Percentiles rank a stretch among this genome's conserved stretches.
Conservation (phyloP, 1,140 invertebrate species). For the Drosophila ohnishii region DNA sequence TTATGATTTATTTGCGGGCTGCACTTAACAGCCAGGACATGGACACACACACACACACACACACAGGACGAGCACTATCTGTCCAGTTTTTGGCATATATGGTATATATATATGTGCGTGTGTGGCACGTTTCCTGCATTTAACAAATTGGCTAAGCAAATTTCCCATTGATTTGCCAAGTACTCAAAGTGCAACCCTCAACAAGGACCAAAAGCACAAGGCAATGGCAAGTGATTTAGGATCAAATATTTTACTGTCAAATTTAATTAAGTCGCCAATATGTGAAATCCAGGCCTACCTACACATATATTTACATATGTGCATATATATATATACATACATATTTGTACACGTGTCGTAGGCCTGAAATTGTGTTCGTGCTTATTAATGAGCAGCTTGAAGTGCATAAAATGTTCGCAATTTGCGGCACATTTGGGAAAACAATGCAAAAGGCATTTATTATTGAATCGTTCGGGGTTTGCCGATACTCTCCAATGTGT, state of each 20-base stretch:
- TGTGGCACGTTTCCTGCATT: conserved; percentile 37
- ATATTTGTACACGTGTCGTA: neutral
- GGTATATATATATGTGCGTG: conserved; percentile 1
- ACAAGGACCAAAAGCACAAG: conserved; percentile 9
- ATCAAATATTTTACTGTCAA: conserved; percentile 62
- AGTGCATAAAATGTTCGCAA: conserved; percentile 53
- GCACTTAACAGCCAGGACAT: conserved; percentile 54
- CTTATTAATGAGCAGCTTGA: conserved; percentile 53
- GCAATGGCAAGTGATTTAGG: conserved; percentile 59
- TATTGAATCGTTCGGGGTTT: conserved; percentile 52
- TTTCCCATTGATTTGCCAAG: conserved; percentile 57
- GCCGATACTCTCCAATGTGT: neutral
- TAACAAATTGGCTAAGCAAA: conserved; percentile 64
- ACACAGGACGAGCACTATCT: conserved; percentile 24
- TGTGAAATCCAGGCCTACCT: neutral
- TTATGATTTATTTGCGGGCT: conserved; percentile 64
- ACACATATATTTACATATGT: neutral
- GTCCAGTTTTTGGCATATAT: conserved; percentile 40
- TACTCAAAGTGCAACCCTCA: conserved; percentile 45
- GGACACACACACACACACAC: conserved; percentile 18
- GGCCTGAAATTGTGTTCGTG: conserved; percentile 6
- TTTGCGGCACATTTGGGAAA: conserved; percentile 44
- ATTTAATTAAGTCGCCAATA: conserved; percentile 58
- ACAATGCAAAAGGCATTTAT: conserved; percentile 49
- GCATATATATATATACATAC: neutral